Percentiles rank a stretch among this genome's conserved stretches.
Evolutionary conservation across 2,113 vertebrate genomes (phyloP).

Genomic region (Ptilonorhynchus violaceus): DNA sequence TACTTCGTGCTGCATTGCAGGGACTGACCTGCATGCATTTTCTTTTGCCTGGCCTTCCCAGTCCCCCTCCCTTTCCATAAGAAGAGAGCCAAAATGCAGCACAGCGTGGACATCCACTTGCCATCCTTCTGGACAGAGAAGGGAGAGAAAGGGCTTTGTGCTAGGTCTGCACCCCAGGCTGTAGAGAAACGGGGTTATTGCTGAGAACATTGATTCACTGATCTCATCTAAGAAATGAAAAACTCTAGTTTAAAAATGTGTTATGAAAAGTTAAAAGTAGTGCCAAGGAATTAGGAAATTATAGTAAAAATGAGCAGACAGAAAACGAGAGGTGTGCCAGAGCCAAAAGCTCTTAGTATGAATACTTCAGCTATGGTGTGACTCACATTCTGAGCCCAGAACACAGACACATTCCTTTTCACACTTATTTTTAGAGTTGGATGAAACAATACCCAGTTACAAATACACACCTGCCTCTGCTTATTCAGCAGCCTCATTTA

Average conservation of each 20-base stretch:
- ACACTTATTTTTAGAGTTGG: slow-evolving; percentile 18
- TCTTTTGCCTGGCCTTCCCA: background rate
- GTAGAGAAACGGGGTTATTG: background rate
- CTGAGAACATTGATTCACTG: background rate
- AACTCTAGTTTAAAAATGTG: background rate
- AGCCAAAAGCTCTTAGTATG: background rate
- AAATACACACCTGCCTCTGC: slow-evolving; percentile 15
- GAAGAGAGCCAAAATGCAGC: background rate
- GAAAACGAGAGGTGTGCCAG: background rate
- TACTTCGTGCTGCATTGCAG: background rate
- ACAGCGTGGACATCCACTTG: rapidly evolving
- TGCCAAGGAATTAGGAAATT: background rate
- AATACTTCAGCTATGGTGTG: background rate
- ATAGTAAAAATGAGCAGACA: background rate
- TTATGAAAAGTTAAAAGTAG: background rate
- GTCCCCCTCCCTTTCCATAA: background rate
- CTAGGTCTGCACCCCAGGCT: background rate
- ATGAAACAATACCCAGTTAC: slow-evolving; percentile 15
- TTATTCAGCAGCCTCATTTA: slow-evolving; percentile 30
- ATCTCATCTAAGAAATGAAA: background rate
- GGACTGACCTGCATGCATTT: background rate
- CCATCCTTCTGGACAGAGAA: background rate
- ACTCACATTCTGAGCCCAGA: background rate
- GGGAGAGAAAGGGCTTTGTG: background rate
- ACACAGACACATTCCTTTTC: background rate